Base-by-base conservation (phyloP, 2,888 invertebrate genomes). In the Spatulosminthurus flaviceps region DNA sequence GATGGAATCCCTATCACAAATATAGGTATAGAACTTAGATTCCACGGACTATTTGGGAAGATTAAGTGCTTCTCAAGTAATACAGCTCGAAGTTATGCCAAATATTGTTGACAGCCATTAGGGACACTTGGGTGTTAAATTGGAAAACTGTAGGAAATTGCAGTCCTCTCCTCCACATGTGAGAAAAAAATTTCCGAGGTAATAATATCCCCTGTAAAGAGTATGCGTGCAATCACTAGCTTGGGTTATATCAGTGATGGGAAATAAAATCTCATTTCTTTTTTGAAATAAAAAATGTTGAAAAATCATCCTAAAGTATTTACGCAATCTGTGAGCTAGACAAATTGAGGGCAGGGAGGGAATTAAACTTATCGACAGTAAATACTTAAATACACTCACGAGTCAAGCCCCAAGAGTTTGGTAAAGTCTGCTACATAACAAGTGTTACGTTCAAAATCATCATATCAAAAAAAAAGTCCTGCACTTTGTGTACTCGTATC, bases 251-350 rank as follows among this genome's bases (percentile, higher is more conserved):
- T 51, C 16, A 19, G 51, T 51, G 51, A 51, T 19, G 51, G 2
- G 16, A 19, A n/a, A 13, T 51, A 51, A 51, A 19, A 19, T 51
- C 51, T 51, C 13, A 41, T n/a, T n/a, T n/a, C 5, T 34, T 34
- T 34, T 9, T 34, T 34, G 34, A 34, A 34, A 4, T n/a, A n/a
- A n/a, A n/a, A 9, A 19, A 16, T 5, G 51, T 51, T 51, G 2
- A 51, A 51, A 67, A 67, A 67, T 28, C 67, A 4, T 67, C 29
- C 24, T 19, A 67, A 67, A 67, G 11, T 67, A 67, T 67, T 67
- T 67, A 22, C 24, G 26, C 28, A 67, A 67, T 26, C 67, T 13
- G 19, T 67, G 29, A 67, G 29, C 28, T 28, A 28, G 19, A 67
- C 26, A 67, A 67, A 64, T 28, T 26, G 67, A 67, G 67, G 64